Evolutionary conservation across 23 tunicate genomes (phyloP).

Genomic region (Halocynthia aurantium): DNA sequence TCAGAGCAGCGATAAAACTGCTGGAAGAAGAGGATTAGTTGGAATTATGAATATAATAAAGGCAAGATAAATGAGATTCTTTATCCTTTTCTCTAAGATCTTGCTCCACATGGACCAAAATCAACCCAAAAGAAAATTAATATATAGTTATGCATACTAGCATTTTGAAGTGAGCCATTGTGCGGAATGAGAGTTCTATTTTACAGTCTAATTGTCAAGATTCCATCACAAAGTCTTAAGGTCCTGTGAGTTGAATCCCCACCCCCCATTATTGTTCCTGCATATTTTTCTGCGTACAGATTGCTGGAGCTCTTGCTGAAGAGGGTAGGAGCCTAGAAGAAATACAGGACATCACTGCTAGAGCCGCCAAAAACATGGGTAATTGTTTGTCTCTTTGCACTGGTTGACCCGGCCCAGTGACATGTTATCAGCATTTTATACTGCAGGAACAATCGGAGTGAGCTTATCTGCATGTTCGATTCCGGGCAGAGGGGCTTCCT

Average conservation of each 20-base stretch:
- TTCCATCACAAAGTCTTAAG: no score
- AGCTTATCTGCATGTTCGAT: slow-evolving; percentile 91
- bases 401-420: no score
- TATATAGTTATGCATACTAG: no score
- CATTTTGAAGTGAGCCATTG: no score
- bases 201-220: no score
- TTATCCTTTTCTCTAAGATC: neutral
- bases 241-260: no score
- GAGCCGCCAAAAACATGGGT: slow-evolving; percentile 61
- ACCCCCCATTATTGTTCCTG: no score
- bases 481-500: slow-evolving; percentile 88
- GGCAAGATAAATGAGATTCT: neutral
- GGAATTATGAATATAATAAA: slow-evolving; percentile 82
- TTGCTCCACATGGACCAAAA: no score
- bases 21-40: slow-evolving; percentile 81
- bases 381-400: neutral
- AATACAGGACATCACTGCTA: slow-evolving; percentile 22
- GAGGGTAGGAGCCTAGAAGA: slow-evolving; percentile 49
- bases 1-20: slow-evolving; percentile 75
- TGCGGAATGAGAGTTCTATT: no score
- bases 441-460: slow-evolving; percentile 89
- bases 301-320: slow-evolving; percentile 87
- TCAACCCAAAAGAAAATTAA: no score
- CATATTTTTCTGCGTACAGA: neutral
- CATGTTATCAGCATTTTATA: no score